Evolutionary conservation across 64 coral and sea anemone genomes (phyloP).

Genomic region (Anthopleura sola): DNA sequence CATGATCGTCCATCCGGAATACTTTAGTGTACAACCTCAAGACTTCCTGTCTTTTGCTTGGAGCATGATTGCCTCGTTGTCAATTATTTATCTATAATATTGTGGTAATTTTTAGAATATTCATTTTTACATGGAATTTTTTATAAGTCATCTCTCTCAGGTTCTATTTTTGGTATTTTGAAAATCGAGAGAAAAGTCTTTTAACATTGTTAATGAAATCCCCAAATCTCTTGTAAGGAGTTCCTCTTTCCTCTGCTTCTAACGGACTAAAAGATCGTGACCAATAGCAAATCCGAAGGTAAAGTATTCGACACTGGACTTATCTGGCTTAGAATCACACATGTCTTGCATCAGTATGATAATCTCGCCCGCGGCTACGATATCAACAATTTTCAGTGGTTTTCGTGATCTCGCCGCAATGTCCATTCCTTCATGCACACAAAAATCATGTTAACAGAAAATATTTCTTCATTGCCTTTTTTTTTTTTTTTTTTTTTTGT

Average conservation of each 20-base stretch:
- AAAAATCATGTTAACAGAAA: too few species aligned
- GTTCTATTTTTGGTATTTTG: too few species aligned
- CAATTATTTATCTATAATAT: not conserved
- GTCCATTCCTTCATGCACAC: too few species aligned
- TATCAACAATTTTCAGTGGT: not conserved
- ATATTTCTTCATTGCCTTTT: too few species aligned
- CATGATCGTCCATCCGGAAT: not conserved
- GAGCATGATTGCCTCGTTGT: too few species aligned
- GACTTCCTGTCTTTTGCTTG: not conserved
- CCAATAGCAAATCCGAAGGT: not conserved
- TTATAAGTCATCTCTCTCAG: too few species aligned
- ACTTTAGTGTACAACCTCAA: not conserved
- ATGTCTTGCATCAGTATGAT: not conserved
- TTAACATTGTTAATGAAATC: not conserved
- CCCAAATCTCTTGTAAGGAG: not conserved
- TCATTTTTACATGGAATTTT: too few species aligned
- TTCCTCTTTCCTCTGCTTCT: not conserved
- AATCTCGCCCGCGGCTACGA: too few species aligned
- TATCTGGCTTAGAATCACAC: not conserved
- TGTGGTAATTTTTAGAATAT: too few species aligned
- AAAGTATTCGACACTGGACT: not conserved
- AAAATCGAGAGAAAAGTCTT: not conserved
- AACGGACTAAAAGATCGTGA: too few species aligned
- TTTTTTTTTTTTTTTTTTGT: too few species aligned
- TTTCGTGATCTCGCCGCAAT: too few species aligned